Evolutionary conservation across 2,888 invertebrate species (phyloP).

Genomic region (Thereva unica): DNA sequence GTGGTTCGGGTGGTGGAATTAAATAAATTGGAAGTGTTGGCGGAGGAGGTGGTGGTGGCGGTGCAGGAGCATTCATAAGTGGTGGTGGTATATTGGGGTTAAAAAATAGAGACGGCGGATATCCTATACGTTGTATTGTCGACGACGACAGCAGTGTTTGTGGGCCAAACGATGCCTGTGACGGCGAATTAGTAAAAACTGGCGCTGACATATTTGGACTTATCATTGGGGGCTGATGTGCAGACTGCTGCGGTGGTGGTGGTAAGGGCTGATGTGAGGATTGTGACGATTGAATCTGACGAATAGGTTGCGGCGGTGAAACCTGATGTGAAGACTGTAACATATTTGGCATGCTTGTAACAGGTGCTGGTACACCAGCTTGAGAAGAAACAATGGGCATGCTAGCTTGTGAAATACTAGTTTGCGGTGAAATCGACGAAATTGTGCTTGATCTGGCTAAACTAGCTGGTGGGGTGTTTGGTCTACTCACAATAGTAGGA

Average conservation of each 20-base stretch:
- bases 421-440: neutral
- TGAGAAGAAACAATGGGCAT: neutral
- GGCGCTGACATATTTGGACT: neutral
- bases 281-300: too few species aligned
- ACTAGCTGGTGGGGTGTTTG: slow-evolving; percentile 34
- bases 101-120: slow-evolving; percentile 46
- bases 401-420: slow-evolving; percentile 1
- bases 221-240: neutral
- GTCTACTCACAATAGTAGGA: slow-evolving; percentile 6
- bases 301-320: too few species aligned
- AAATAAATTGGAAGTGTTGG: slow-evolving; percentile 49
- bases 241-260: too few species aligned
- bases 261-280: too few species aligned
- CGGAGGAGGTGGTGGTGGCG: slow-evolving; percentile 45
- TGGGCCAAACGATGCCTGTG: slow-evolving; percentile 44
- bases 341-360: too few species aligned
- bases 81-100: slow-evolving; percentile 55
- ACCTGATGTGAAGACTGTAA: too few species aligned
- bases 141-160: slow-evolving; percentile 23
- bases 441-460: slow-evolving; percentile 31
- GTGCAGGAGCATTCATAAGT: slow-evolving; percentile 45
- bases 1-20: slow-evolving; percentile 62
- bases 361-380: too few species aligned
- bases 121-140: neutral
- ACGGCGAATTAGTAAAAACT: slow-evolving; percentile 43